Conservation (phyloP, 2,113 vertebrate genomes). For the Dipodomys stephensi region DNA sequence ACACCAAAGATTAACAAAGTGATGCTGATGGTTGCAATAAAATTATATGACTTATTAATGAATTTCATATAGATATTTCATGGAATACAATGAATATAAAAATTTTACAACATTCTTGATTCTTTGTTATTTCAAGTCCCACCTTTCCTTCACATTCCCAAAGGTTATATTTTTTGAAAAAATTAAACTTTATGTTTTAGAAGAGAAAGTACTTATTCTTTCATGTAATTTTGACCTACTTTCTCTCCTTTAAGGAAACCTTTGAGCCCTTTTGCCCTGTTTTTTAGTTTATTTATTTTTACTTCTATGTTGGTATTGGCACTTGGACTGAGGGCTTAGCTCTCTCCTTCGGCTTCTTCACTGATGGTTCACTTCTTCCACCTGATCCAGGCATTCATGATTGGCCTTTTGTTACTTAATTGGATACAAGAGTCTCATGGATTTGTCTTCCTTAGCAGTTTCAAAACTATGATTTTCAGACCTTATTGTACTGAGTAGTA, state of each 20-base stretch:
- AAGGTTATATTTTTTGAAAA: background rate
- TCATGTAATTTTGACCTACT: background rate
- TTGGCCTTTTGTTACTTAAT: too few species aligned
- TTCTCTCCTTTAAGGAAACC: background rate
- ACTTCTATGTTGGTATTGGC: too few species aligned
- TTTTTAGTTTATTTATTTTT: background rate
- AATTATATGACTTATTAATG: background rate
- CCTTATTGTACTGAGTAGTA: too few species aligned
- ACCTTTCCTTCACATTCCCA: background rate
- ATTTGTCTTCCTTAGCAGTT: too few species aligned
- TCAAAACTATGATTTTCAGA: too few species aligned
- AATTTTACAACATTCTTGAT: background rate
- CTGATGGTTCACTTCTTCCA: too few species aligned
- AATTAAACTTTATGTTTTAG: background rate
- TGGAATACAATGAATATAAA: background rate
- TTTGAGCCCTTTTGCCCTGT: background rate
- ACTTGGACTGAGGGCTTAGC: background rate
- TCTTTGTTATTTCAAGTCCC: background rate
- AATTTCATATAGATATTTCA: background rate
- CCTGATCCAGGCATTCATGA: too few species aligned
- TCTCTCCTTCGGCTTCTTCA: background rate
- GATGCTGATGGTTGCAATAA: background rate
- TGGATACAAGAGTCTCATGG: too few species aligned
- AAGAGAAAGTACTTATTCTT: background rate
- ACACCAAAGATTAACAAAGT: constrained; percentile 1